Evolutionary conservation across 2,888 invertebrate species (phyloP).

Genomic region (Dromius quadrimaculatus): DNA sequence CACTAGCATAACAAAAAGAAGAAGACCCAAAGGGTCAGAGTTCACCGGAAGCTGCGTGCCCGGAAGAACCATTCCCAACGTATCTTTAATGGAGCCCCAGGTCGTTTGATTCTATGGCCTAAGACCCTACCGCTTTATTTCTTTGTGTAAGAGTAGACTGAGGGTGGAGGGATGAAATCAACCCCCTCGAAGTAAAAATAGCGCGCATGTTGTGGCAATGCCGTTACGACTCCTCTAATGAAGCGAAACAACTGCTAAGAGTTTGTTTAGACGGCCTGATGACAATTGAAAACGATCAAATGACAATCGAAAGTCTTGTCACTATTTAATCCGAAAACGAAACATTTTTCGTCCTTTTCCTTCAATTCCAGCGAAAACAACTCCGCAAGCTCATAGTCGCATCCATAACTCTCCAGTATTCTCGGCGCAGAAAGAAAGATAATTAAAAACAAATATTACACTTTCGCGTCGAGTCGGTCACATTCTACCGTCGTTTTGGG

Average conservation of each 20-base stretch:
- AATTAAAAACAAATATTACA: slow-evolving; percentile 51
- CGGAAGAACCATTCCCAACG: slow-evolving; percentile 39
- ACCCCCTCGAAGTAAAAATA: slow-evolving; percentile 15
- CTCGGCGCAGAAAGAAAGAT: slow-evolving; percentile 44
- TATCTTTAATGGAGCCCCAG: slow-evolving; percentile 51
- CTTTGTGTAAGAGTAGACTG: slow-evolving; percentile 11
- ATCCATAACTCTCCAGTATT: slow-evolving; percentile 31
- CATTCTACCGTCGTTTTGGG: slow-evolving; percentile 29
- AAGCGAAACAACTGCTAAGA: slow-evolving; percentile 50
- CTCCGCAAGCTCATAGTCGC: no score
- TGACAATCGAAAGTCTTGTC: slow-evolving; percentile 31
- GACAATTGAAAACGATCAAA: slow-evolving; percentile 50
- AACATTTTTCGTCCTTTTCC: no score
- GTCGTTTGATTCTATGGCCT: slow-evolving; percentile 53
- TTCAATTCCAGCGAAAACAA: not conserved
- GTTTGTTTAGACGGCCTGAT: slow-evolving; percentile 45
- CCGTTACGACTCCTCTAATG: slow-evolving; percentile 48
- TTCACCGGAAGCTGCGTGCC: slow-evolving; percentile 42
- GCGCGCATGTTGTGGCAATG: slow-evolving; percentile 44
- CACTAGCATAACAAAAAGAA: not conserved
- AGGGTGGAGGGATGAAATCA: slow-evolving; percentile 19
- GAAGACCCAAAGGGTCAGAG: slow-evolving; percentile 17
- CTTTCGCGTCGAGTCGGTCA: slow-evolving; percentile 32
- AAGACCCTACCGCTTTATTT: slow-evolving; percentile 48
- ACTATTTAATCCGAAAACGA: no score